Evolutionary conservation across 1,140 invertebrate species (phyloP).

Genomic region (Macrobrachium nipponense): DNA sequence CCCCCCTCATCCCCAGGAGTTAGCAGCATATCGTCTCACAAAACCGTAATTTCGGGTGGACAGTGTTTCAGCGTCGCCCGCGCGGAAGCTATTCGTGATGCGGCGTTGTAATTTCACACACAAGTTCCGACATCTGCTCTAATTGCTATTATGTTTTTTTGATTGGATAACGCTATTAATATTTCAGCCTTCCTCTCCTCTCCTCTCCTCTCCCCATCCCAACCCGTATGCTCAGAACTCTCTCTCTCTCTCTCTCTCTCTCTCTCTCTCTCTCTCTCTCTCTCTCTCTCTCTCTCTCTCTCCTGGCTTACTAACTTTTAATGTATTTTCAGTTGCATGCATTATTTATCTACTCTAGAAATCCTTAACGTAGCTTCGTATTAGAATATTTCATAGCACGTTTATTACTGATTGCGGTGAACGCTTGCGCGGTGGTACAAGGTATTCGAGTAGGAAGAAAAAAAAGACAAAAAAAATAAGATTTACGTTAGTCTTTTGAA

Average conservation of each 20-base stretch:
- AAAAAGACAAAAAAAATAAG: no score
- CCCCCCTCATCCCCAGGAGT: background rate
- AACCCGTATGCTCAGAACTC: background rate
- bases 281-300: background rate
- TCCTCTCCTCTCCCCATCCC: no score
- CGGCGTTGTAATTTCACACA: slow-evolving; percentile 40
- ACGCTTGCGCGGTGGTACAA: no score
- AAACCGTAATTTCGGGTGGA: slow-evolving; percentile 52
- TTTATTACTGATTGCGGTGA: no score
- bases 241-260: slow-evolving; percentile 5
- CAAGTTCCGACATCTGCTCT: slow-evolving; percentile 49
- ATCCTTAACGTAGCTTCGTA: background rate
- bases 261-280: slow-evolving; percentile 9
- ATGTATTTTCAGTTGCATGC: background rate
- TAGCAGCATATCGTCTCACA: slow-evolving; percentile 35
- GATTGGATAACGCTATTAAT: slow-evolving; percentile 45
- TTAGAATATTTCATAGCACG: background rate
- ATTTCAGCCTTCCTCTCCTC: slow-evolving; percentile 1
- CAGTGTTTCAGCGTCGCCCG: slow-evolving; percentile 40
- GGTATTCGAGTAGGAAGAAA: no score
- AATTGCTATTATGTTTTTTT: slow-evolving; percentile 53
- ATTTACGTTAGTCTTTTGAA: no score
- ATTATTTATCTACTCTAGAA: background rate
- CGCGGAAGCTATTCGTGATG: slow-evolving; percentile 26
- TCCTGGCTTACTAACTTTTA: background rate